Conservation (phyloP, 2,113 vertebrate species). For the Larimichthys polyactis region DNA sequence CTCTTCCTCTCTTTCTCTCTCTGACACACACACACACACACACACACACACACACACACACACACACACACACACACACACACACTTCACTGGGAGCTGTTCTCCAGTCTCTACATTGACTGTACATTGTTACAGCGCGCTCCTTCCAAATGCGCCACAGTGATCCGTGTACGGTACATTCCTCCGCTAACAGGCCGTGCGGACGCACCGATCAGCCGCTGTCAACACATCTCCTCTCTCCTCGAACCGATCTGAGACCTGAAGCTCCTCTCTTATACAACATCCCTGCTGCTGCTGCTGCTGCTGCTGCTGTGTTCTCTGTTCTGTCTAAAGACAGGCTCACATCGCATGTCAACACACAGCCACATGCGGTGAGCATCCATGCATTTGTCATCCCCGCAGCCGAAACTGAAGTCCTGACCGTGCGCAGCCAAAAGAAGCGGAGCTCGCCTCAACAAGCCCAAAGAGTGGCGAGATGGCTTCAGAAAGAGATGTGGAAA, state of each 20-base stretch:
- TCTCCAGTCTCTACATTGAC: conserved; percentile 41
- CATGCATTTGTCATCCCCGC: conserved; percentile 3
- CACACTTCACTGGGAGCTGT: conserved; percentile 38
- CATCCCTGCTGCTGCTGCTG: not conserved
- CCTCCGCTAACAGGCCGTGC: conserved; percentile 26
- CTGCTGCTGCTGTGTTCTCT: not conserved
- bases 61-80: conserved; percentile 28
- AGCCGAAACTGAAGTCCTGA: conserved; percentile 45
- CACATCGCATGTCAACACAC: conserved; percentile 5
- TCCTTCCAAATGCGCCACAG: conserved; percentile 51
- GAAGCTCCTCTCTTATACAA: conserved; percentile 17
- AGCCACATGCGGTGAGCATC: not conserved
- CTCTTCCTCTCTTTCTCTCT: not conserved
- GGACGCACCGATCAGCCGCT: conserved; percentile 32
- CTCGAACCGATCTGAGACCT: conserved; percentile 18
- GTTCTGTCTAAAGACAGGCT: not conserved
- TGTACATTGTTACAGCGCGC: conserved; percentile 24
- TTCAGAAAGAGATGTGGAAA: conserved; percentile 7
- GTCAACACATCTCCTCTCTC: conserved; percentile 31
- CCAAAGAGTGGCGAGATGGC: conserved; percentile 21
- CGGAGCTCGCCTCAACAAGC: conserved; percentile 21
- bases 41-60: not conserved
- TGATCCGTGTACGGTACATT: conserved; percentile 37
- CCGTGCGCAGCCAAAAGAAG: conserved; percentile 33
- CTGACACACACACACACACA: not conserved